Percentiles rank a stretch among this genome's conserved stretches.
Evolutionary conservation across 2,888 invertebrate genomes (phyloP).

Genomic region (Aricia artaxerxes): DNA sequence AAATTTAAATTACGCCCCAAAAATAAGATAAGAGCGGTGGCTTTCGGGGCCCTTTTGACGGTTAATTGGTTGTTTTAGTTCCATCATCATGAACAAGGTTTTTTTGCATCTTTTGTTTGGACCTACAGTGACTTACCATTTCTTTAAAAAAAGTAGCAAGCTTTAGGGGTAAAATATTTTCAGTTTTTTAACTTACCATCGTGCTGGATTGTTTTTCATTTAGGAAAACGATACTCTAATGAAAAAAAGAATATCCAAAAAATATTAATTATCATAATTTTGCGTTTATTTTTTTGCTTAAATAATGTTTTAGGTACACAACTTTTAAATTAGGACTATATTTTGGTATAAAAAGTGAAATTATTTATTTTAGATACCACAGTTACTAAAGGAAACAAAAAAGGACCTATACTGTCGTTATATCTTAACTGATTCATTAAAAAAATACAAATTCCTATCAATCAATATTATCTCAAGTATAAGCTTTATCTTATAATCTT

Average conservation of each 20-base stretch:
- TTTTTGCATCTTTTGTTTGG: not conserved
- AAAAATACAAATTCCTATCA: slow-evolving; percentile 32
- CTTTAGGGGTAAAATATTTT: not conserved
- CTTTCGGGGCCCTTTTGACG: slow-evolving; percentile 32
- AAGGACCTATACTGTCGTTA: not conserved
- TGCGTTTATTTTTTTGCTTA: not conserved
- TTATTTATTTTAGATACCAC: not conserved
- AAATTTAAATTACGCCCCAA: slow-evolving; percentile 50
- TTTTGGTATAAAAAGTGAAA: not conserved
- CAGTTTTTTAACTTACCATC: not conserved
- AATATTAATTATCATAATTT: not conserved
- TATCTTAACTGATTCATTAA: not conserved
- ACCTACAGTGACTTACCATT: not conserved
- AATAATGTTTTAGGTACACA: no score
- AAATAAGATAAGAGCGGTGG: slow-evolving; percentile 39
- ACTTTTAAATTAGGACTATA: no score
- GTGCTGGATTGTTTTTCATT: no score
- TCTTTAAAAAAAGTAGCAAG: not conserved
- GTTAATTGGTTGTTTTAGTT: slow-evolving; percentile 29
- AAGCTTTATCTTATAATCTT: slow-evolving; percentile 48
- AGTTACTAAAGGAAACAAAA: not conserved
- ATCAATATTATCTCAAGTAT: slow-evolving; percentile 45
- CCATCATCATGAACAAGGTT: not conserved
- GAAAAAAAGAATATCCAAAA: not conserved
- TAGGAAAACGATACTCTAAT: no score